Evolutionary conservation across 2,888 invertebrate genomes (phyloP), one percentile per base, ranked within the genome.

Genomic region (Agriopis leucophaearia): DNA sequence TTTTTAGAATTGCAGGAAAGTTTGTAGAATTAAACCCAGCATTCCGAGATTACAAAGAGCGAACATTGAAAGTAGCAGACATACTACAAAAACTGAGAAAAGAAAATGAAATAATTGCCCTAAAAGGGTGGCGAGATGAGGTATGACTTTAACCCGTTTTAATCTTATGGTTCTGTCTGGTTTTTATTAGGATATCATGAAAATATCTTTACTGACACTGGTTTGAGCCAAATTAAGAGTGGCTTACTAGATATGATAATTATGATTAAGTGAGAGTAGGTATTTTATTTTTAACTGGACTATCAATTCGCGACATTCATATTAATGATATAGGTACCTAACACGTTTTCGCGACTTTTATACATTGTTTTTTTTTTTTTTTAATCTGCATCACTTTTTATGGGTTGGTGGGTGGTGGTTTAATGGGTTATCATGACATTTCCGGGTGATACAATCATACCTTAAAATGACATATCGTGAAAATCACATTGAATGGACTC

Each of bases 101-200:
- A 72, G 96, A 97, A 78, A 96, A 97, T 81, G 95, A 96, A 77
- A 97, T 98, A 85, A 94, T 96, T 74, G 97, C 98, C 51, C 92
- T 98, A 9, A 96, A 96, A 84, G 98, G 99, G 16, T 99, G 99
- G 99, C 95, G 99, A 85, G 97, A 99, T 94, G 99, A 99, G 96
- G 97, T 97, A 88, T 50, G 52, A 48, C 18, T 27, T 12, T 18
- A 16, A 40, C 0, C 40, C 16, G 16, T 40, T 40, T 12, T 54
- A 15, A 16, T 48, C 18, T 48, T 6, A 40, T 54, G 36, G 7
- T 54, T 54, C 36, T 54, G n/a, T 40, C 40, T 54, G 8, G 15
- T 40, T 38, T 38, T 15, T 9, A 15, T 52, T 38, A 8, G 9
- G 15, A 36, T 40, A 16, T n/a, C 54, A 54, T 18, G 7, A 1